phyloP scores from a whole-genome alignment of 2,113 vertebrate species.

The Dascyllus trimaculatus region DNA sequence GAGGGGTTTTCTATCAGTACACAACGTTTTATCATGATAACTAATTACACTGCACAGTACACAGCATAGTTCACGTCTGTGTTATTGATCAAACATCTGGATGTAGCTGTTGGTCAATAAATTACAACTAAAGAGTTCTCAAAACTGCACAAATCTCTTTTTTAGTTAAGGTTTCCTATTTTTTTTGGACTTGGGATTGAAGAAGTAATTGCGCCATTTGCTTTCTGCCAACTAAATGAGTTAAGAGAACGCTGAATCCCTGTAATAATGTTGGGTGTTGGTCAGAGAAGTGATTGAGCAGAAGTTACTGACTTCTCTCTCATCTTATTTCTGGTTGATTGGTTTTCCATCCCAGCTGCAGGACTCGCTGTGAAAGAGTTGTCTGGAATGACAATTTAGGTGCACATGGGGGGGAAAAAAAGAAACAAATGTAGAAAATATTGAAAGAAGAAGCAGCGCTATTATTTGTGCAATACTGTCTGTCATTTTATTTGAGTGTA shows the following conservation, averaged over 20 bases:
- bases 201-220: not conserved
- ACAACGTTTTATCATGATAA: slow-evolving; percentile 5
- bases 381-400: slow-evolving; percentile 15
- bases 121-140: slow-evolving; percentile 1
- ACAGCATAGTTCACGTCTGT: not conserved
- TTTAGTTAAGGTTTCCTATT: not conserved
- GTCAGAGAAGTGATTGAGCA: not conserved
- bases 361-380: not conserved
- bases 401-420: not conserved
- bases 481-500: too few relatives aligned
- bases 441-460: slow-evolving; percentile 18
- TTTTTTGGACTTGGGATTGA: not conserved
- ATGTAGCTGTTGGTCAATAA: slow-evolving; percentile 13
- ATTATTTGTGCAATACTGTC: too few relatives aligned
- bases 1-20: not conserved
- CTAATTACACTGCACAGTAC: not conserved
- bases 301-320: slow-evolving; percentile 2
- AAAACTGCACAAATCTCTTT: not conserved
- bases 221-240: not conserved
- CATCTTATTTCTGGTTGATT: not conserved
- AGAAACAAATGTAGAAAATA: slow-evolving; percentile 8
- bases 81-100: slow-evolving; percentile 24
- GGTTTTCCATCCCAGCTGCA: not conserved
- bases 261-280: not conserved
- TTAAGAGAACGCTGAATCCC: not conserved